Base-by-base conservation (phyloP, 2,113 vertebrate genomes). In the Ginglymostoma cirratum region DNA sequence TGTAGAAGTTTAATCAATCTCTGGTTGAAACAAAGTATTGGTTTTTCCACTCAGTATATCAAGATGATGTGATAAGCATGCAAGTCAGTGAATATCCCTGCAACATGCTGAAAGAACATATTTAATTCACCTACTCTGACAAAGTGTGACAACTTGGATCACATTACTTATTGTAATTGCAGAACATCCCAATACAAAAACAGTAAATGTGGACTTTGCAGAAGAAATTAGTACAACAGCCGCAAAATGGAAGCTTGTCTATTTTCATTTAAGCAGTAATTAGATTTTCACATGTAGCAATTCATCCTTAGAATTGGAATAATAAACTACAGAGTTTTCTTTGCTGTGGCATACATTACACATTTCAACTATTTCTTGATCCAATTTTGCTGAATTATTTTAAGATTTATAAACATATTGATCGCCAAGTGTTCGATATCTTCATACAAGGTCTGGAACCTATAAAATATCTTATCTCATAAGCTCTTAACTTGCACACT, bases 21-120 rank as follows among this genome's bases (percentile, higher is more conserved):
- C 61, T 66, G 90, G 90, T 19, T 66, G n/a, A 93, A 65, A 66
- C 69, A 95, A 95, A 72, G 67, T 95, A 95, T 72, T 76, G 69
- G 67, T 52, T 72, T 95, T 95, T 70, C 23, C 30, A 34, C 30
- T 52, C 67, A 95, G 94, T 95, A 52, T 72, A 76, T 76, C 94
- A 70, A 95, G 67, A 70, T 95, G 94, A 76, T 95, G 69, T 72
- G 42, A 69, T 52, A 72, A 95, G 45, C 24, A 48, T 19, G 45
- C 42, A 76, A 94, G 67, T 30, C 69, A 72, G 2, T 72, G 24
- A 76, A 95, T 72, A 27, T 30, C 94, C 24, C 94, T 48, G 94
- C 45, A 72, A 45, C 69, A 72, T 95, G 42, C 69, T 48, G 94
- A 95, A 95, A 95, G 45, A 27, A 95, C 45, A 48, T 95, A 66